phyloP scores from a whole-genome alignment of 2,888 invertebrate genomes.

The Scaptomyza polygonia region DNA sequence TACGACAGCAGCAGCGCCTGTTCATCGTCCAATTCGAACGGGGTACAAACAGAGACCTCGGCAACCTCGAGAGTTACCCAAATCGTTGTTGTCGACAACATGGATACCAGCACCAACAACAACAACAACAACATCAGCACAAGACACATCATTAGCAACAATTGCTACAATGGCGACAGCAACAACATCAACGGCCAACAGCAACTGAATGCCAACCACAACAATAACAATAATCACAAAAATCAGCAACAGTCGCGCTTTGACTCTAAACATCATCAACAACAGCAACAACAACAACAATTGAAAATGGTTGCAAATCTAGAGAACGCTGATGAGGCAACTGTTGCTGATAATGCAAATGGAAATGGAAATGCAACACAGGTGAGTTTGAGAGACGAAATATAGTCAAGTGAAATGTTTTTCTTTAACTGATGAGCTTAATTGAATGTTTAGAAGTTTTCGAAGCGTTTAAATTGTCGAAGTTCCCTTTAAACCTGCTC shows the following conservation, averaged over 20 bases:
- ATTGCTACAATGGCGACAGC: slow-evolving; percentile 66
- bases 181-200: slow-evolving; percentile 46
- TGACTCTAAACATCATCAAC: slow-evolving; percentile 49
- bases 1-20: slow-evolving; percentile 78
- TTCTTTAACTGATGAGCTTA: background rate
- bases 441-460: background rate
- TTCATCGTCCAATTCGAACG: slow-evolving; percentile 78
- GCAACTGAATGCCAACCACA: slow-evolving; percentile 54
- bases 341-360: slow-evolving; percentile 65
- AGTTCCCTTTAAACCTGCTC: too few species aligned
- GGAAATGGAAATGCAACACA: slow-evolving; percentile 68
- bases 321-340: slow-evolving; percentile 60
- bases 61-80: slow-evolving; percentile 79
- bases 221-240: slow-evolving; percentile 53
- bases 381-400: slow-evolving; percentile 58
- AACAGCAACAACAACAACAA: slow-evolving; percentile 44
- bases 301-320: slow-evolving; percentile 36
- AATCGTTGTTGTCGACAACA: slow-evolving; percentile 58
- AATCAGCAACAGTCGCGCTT: slow-evolving; percentile 49
- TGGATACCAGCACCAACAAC: slow-evolving; percentile 35
- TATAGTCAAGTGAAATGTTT: slow-evolving; percentile 10
- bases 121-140: slow-evolving; percentile 43
- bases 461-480: too few species aligned
- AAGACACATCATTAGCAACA: slow-evolving; percentile 74
- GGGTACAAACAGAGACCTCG: slow-evolving; percentile 71